Evolutionary conservation across 1,140 invertebrate species (phyloP).

Genomic region (Eufriesea mexicana): DNA sequence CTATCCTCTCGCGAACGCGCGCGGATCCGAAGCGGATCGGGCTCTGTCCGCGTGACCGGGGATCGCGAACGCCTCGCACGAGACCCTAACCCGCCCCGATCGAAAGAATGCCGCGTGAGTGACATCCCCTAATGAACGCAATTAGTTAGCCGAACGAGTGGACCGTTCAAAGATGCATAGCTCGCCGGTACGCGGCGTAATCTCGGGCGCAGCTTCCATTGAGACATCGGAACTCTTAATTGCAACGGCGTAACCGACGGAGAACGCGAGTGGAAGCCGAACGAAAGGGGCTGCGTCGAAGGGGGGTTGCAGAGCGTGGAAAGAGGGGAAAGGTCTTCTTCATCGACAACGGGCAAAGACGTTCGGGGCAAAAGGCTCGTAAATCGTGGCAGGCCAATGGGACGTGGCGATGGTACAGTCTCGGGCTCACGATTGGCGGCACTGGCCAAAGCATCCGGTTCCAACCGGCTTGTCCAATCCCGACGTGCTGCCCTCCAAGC

Average conservation of each 20-base stretch:
- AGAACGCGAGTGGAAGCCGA: no score
- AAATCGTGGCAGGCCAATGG: constrained; percentile 77
- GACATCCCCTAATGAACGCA: constrained; percentile 42
- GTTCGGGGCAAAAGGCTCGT: constrained; percentile 70
- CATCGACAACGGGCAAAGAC: constrained; percentile 57
- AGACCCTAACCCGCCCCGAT: neutral
- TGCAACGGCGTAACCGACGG: constrained; percentile 31
- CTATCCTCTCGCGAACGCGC: neutral
- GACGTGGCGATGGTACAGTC: constrained; percentile 66
- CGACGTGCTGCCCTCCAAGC: constrained; percentile 70
- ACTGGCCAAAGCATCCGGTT: constrained; percentile 56
- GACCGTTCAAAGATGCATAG: constrained; percentile 36
- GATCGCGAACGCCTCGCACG: no score
- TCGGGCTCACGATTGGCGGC: constrained; percentile 61
- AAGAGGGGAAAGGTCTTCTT: constrained; percentile 53
- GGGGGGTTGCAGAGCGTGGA: neutral
- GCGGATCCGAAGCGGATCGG: no score
- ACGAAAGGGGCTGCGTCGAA: constrained; percentile 5
- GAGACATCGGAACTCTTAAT: constrained; percentile 67
- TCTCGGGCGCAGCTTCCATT: constrained; percentile 45
- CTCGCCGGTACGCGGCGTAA: neutral
- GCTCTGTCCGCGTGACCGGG: no score
- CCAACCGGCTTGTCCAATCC: constrained; percentile 70
- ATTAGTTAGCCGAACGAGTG: constrained; percentile 27
- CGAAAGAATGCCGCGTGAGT: neutral